phyloP scores from a whole-genome alignment of 2,888 invertebrate species.

The Idaea straminata region DNA sequence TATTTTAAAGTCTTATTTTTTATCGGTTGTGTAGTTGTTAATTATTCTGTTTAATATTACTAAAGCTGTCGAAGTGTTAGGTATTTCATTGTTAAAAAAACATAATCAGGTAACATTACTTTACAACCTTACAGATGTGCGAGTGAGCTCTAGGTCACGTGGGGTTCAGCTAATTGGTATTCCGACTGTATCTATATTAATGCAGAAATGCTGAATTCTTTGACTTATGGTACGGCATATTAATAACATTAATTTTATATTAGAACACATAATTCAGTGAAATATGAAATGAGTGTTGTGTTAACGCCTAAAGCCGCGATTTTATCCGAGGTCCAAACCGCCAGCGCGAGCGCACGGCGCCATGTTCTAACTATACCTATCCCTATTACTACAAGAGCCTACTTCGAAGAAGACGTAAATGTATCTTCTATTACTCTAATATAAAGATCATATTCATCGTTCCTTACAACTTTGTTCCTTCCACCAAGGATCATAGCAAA shows the following conservation, averaged over 20 bases:
- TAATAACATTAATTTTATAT: neutral
- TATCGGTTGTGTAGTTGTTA: too few relatives aligned
- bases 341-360: conserved; percentile 24
- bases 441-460: conserved; percentile 57
- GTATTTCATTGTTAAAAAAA: too few relatives aligned
- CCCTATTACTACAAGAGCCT: conserved; percentile 50
- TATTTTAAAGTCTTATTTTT: too few relatives aligned
- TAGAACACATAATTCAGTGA: neutral
- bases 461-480: conserved; percentile 43
- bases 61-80: too few relatives aligned
- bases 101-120: too few relatives aligned
- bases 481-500: conserved; percentile 38
- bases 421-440: conserved; percentile 47
- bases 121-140: too few relatives aligned
- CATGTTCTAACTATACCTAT: conserved; percentile 17
- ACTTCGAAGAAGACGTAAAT: conserved; percentile 58
- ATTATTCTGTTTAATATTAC: too few relatives aligned
- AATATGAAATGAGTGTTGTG: conserved; percentile 20
- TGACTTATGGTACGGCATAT: too few relatives aligned
- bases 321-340: conserved; percentile 48
- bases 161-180: too few relatives aligned
- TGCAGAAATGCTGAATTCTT: too few relatives aligned
- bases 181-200: too few relatives aligned
- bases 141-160: too few relatives aligned
- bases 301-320: conserved; percentile 61